Evolutionary conservation across 2,113 vertebrate species (phyloP).

Genomic region (Muscicapa adusta): DNA sequence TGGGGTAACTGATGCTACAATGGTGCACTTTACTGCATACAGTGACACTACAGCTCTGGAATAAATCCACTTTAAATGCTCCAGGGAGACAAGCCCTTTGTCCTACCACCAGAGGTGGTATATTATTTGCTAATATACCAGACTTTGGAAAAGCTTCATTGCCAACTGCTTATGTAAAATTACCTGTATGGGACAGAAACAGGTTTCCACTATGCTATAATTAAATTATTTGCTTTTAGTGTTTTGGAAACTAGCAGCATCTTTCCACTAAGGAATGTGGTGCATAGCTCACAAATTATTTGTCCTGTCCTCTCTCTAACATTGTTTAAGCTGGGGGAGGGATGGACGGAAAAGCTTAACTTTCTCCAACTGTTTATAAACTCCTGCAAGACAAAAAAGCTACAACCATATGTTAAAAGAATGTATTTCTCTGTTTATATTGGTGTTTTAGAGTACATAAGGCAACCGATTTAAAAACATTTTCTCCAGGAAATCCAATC

Average conservation of each 20-base stretch:
- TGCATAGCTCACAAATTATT: not conserved
- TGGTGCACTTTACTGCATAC: not conserved
- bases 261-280: not conserved
- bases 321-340: not conserved
- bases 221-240: not conserved
- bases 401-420: not conserved
- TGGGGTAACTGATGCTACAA: not conserved
- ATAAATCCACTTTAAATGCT: slow-evolving; percentile 27
- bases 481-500: not conserved
- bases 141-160: not conserved
- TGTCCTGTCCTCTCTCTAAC: not conserved
- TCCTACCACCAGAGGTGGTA: not conserved
- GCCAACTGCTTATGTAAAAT: not conserved
- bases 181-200: not conserved
- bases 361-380: not conserved
- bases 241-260: not conserved
- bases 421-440: not conserved
- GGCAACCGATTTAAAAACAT: not conserved
- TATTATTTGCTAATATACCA: not conserved
- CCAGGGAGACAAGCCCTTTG: not conserved
- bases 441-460: not conserved
- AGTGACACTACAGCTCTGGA: not conserved
- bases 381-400: not conserved
- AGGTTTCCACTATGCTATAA: not conserved
- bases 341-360: not conserved